A percentile compares a stretch with the other conserved stretches of the same genome.
phyloP scores from a whole-genome alignment of 2,113 vertebrate genomes.

The Brachyhypopomus occidentalis region DNA sequence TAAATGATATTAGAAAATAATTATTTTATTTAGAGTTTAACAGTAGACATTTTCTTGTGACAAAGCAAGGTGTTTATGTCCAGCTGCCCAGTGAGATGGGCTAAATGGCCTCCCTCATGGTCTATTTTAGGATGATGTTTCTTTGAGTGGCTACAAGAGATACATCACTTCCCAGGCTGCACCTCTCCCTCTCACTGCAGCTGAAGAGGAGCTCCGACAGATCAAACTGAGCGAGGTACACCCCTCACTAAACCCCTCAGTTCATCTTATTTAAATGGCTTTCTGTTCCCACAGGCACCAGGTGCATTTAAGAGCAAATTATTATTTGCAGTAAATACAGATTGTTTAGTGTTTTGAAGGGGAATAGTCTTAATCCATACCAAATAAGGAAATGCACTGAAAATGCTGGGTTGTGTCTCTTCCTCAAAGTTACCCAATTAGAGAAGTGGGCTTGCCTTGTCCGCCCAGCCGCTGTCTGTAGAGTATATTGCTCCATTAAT shows the following conservation, averaged over 20 bases:
- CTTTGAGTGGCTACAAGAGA: conserved; percentile 87
- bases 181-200: conserved; percentile 90
- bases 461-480: conserved; percentile 54
- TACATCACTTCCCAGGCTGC: conserved; percentile 83
- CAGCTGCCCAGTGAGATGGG: not conserved
- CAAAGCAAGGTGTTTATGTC: no score
- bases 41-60: no score
- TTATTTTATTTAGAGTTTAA: no score
- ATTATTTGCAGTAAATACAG: conserved; percentile 12
- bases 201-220: conserved; percentile 93
- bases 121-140: conserved; percentile 87
- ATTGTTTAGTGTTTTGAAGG: not conserved
- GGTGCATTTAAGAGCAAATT: not conserved
- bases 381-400: conserved; percentile 67
- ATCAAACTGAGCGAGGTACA: conserved; percentile 92
- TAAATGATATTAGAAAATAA: conserved; percentile 4
- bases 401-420: not conserved
- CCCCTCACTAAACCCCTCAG: not conserved
- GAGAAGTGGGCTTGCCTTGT: conserved; percentile 60
- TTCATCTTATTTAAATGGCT: not conserved
- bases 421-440: conserved; percentile 57
- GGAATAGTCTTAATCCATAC: conserved; percentile 43
- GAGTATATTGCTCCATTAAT: conserved; percentile 57
- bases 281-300: no score
- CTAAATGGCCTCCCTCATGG: not conserved